A percentile compares a stretch with the other conserved stretches of the same genome.
Evolutionary conservation across 1,140 invertebrate species (phyloP).

Genomic region (Dreissena rostriformis): DNA sequence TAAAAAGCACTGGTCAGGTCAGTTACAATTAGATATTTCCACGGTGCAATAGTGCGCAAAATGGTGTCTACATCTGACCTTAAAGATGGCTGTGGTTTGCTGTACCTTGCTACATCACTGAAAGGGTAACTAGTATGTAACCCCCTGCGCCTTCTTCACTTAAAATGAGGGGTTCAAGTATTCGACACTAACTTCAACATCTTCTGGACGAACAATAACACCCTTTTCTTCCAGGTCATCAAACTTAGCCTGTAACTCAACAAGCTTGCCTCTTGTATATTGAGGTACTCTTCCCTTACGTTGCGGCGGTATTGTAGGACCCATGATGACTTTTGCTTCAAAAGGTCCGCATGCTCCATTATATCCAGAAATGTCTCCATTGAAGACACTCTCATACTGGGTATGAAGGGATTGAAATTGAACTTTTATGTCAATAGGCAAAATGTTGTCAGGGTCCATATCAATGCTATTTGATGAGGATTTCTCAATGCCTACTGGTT

Average conservation of each 20-base stretch:
- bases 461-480: slow-evolving; percentile 1
- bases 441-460: slow-evolving; percentile 47
- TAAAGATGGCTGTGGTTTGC: slow-evolving; percentile 7
- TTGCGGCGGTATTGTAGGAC: slow-evolving; percentile 53
- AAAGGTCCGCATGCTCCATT: slow-evolving; percentile 48
- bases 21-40: slow-evolving; percentile 47
- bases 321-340: slow-evolving; percentile 54
- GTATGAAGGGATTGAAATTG: not conserved
- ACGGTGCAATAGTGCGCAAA: slow-evolving; percentile 20
- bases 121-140: slow-evolving; percentile 9
- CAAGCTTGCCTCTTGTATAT: slow-evolving; percentile 45
- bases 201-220: slow-evolving; percentile 23
- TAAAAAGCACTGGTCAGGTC: slow-evolving; percentile 61
- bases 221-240: slow-evolving; percentile 45
- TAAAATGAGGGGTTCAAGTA: slow-evolving; percentile 1
- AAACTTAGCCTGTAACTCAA: slow-evolving; percentile 52
- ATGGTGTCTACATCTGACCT: slow-evolving; percentile 5
- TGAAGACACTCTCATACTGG: slow-evolving; percentile 49
- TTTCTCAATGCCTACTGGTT: too few relatives aligned
- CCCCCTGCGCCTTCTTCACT: slow-evolving; percentile 15
- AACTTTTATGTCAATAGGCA: not conserved
- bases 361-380: slow-evolving; percentile 25
- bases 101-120: not conserved
- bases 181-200: slow-evolving; percentile 10
- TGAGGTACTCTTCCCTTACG: slow-evolving; percentile 52